These are phyloP conservation scores for Drosophila bocqueti DNA, from an alignment of 1,140 invertebrate species.

Conservation along the genomic window DNA sequence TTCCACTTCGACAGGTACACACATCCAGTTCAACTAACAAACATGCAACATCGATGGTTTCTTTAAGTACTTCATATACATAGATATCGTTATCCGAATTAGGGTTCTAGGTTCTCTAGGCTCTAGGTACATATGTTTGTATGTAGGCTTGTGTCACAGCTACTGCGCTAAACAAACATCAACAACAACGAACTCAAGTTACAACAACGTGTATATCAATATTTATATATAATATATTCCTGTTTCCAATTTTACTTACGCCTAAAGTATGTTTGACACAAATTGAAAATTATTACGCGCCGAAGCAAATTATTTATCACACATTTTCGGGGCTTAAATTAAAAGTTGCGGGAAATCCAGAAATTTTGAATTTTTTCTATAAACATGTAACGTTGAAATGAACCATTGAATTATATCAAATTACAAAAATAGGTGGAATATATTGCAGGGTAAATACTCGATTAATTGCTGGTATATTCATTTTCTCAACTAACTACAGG, in stretches of 20 bases:
- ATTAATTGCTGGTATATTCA: conserved; percentile 36
- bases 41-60: conserved; percentile 41
- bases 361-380: conserved; percentile 1
- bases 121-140: conserved; percentile 45
- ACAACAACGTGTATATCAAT: conserved; percentile 53
- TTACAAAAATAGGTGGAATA: background rate
- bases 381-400: conserved; percentile 7
- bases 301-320: conserved; percentile 51
- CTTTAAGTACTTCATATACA: conserved; percentile 11
- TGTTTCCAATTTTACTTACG: conserved; percentile 62
- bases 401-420: background rate
- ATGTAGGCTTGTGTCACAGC: conserved; percentile 67
- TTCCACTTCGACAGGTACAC: conserved; percentile 63
- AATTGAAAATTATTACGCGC: conserved; percentile 46
- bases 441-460: conserved; percentile 24
- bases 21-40: conserved; percentile 59
- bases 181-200: conserved; percentile 60
- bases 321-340: conserved; percentile 28
- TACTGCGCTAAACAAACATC: conserved; percentile 73
- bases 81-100: conserved; percentile 43
- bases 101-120: conserved; percentile 48
- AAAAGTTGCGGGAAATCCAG: background rate
- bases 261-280: conserved; percentile 44
- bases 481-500: conserved; percentile 67
- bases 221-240: conserved; percentile 60